phyloP scores from a whole-genome alignment of 2,797 vertebrate species.

The Lacerta agilis region DNA sequence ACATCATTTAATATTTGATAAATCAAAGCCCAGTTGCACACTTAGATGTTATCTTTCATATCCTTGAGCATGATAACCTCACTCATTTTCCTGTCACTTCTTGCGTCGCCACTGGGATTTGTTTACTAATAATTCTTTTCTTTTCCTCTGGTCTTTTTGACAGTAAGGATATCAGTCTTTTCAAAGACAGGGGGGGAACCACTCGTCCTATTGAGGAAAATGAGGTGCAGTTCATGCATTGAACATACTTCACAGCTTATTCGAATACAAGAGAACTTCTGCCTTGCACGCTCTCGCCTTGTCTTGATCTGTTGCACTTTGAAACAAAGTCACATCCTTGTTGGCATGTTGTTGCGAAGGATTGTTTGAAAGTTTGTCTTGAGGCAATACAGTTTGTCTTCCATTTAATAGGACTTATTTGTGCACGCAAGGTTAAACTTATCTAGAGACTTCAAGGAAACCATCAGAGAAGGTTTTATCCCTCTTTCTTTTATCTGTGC shows the following conservation, averaged over 20 bases:
- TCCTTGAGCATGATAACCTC: background rate
- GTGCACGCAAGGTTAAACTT: background rate
- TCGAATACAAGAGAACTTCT: background rate
- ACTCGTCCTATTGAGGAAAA: background rate
- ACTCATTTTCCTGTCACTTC: background rate
- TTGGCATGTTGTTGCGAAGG: background rate
- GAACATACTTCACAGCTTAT: background rate
- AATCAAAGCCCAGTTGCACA: background rate
- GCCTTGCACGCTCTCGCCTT: background rate
- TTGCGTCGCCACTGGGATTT: rapidly evolving
- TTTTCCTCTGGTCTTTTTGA: background rate
- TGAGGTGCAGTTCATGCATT: background rate
- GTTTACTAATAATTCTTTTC: constrained; percentile 23
- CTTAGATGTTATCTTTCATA: background rate
- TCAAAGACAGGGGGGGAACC: constrained; percentile 16
- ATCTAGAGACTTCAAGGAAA: constrained; percentile 16
- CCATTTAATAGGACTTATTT: background rate
- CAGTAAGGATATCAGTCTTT: background rate
- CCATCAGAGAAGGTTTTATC: background rate
- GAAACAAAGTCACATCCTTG: background rate
- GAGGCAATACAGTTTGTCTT: constrained; percentile 14
- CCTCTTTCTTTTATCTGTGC: background rate
- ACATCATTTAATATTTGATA: background rate
- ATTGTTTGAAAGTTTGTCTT: constrained; percentile 8
- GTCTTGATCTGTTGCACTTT: background rate